Evolutionary conservation across 2,113 vertebrate genomes (phyloP), one percentile per base, ranked within the genome.

Genomic region (Microtus montanus): DNA sequence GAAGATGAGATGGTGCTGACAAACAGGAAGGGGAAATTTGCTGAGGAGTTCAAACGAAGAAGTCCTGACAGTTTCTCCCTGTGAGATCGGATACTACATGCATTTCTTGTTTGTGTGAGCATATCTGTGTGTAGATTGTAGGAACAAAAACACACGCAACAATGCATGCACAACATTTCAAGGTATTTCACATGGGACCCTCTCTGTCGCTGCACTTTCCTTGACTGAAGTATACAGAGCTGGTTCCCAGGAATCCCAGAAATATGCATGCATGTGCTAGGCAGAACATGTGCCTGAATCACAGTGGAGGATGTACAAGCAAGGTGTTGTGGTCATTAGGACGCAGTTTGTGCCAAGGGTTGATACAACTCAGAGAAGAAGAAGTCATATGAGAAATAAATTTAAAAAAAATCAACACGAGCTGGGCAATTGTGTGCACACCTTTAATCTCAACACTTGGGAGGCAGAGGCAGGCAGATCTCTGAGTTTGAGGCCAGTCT

Each of bases 351-450:
- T 89, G 30, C 49, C 15, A 84, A 5, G 63, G 20, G 35, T 73
- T 54, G 80, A 68, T 93, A 63, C 87, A 49, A 14, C 33, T 87
- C 87, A 30, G 79, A 71, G 61, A 95, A 90, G 61, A 91, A 73
- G 58, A 91, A 94, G 68, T 93, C 38, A 83, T 73, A 10, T 58
- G 73, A 95, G 20, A 95, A 28, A 47, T 85, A 33, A 30, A 68
- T 66, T 85, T 75, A 70, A 90, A 96, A 90, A 96, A 91, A 80
- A 17, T 47, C 22, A 68, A 41, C 49, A 78, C 54, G 4, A 87
- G 58, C 58, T 58, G 58, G 58, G 58, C 19, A 2, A 58, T 58
- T 7, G 19, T 58, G 19, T 58, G 19, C 58, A 58, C 19, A 58
- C 58, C 5, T 20, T 58, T 58, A 58, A 58, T 58, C 58, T 5